Conservation (phyloP, 2,797 vertebrate genomes). For the Pangasius mekongensis region DNA sequence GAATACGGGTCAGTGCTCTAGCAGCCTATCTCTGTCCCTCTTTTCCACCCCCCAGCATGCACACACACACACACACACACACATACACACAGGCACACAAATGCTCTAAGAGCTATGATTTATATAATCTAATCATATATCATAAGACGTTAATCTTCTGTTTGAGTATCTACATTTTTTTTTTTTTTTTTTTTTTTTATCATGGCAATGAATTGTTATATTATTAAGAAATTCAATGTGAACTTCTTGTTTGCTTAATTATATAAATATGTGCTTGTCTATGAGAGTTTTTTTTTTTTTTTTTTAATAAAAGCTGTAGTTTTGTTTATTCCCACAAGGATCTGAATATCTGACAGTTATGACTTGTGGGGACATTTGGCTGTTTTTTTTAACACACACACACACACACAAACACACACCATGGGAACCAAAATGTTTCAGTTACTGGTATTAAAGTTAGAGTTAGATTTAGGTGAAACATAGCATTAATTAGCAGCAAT, state of each 20-base stretch:
- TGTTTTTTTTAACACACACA: not conserved
- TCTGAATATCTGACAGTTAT: not conserved
- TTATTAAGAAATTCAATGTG: not conserved
- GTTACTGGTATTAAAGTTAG: not conserved
- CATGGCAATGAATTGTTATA: not conserved
- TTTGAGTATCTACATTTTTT: not conserved
- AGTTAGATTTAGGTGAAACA: not conserved
- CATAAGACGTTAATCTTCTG: not conserved
- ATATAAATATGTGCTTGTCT: no score
- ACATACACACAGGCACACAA: not conserved
- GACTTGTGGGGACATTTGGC: not conserved
- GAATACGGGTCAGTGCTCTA: slow-evolving; percentile 24
- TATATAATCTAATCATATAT: slow-evolving; percentile 14
- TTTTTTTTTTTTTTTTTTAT: not conserved
- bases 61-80: not conserved
- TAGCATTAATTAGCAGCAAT: not conserved
- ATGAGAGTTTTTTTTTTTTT: not conserved
- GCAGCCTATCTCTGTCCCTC: not conserved
- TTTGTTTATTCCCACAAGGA: not conserved
- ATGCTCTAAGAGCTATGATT: not conserved
- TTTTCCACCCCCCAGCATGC: not conserved
- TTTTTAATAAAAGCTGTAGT: not conserved
- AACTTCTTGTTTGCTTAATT: not conserved
- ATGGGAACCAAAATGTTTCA: not conserved
- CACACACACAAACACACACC: no score